Evolutionary conservation across 2,888 invertebrate genomes (phyloP).

Genomic region (Catocala sponsa): DNA sequence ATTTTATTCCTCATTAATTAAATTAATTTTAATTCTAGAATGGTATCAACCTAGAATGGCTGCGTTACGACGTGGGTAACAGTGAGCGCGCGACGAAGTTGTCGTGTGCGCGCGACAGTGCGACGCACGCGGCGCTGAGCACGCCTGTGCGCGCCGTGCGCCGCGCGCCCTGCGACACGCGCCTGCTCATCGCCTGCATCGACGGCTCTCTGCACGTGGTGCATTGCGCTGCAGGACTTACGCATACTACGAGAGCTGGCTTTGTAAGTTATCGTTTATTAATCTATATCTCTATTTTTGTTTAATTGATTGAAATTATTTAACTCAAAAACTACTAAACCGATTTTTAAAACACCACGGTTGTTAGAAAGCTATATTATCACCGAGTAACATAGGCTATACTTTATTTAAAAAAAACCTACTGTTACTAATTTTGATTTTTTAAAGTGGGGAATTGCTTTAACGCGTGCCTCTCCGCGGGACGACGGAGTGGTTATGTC

Average conservation of each 20-base stretch:
- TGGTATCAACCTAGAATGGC: conserved; percentile 88
- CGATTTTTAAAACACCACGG: too few relatives aligned
- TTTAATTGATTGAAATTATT: too few relatives aligned
- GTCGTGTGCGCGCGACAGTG: conserved; percentile 84
- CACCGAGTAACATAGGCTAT: too few relatives aligned
- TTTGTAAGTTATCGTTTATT: conserved; percentile 89
- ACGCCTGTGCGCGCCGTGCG: conserved; percentile 73
- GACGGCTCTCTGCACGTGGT: conserved; percentile 95
- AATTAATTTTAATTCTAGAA: conserved; percentile 59
- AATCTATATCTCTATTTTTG: background rate
- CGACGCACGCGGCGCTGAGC: conserved; percentile 87
- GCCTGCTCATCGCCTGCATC: conserved; percentile 93
- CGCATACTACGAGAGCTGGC: conserved; percentile 92
- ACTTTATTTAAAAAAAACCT: too few relatives aligned
- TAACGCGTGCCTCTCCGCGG: too few relatives aligned
- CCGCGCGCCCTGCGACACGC: conserved; percentile 89
- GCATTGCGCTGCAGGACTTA: conserved; percentile 92
- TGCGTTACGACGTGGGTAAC: conserved; percentile 91
- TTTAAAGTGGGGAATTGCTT: too few relatives aligned
- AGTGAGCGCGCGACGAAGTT: conserved; percentile 87
- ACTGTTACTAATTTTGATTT: too few relatives aligned
- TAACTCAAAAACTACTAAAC: too few relatives aligned
- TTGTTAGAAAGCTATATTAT: too few relatives aligned
- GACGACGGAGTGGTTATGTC: too few relatives aligned
- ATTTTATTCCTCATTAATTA: too few relatives aligned